Percentiles rank a stretch among this genome's conserved stretches.
These are phyloP conservation scores for Penaeus japonicus DNA, from an alignment of 1,140 invertebrate species.

Conservation along the genomic window DNA sequence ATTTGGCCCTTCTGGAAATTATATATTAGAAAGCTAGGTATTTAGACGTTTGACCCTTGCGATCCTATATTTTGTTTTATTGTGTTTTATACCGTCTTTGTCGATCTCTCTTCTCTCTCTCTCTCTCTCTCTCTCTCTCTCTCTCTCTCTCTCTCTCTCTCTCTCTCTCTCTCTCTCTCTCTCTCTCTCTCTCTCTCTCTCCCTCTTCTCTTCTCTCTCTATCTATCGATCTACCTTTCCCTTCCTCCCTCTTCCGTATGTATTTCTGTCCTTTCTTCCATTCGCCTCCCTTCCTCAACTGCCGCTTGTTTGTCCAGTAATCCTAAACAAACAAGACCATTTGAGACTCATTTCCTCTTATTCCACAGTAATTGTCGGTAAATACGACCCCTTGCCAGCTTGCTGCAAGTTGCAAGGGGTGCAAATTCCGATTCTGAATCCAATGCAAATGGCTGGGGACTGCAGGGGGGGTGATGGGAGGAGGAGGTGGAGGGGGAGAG, in stretches of 20 bases:
- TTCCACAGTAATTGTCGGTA: conserved; percentile 41
- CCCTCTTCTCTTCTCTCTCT: not conserved
- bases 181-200: not conserved
- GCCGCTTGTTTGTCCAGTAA: conserved; percentile 35
- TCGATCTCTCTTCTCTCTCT: not conserved
- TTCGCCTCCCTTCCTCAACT: not conserved
- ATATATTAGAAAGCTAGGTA: too few species aligned
- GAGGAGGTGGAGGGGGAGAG: not conserved
- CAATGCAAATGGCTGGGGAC: not conserved
- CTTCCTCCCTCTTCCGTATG: not conserved
- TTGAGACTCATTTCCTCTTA: conserved; percentile 15
- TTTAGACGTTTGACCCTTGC: too few species aligned
- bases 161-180: not conserved
- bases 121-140: not conserved
- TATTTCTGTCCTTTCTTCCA: not conserved
- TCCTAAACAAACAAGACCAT: conserved; percentile 47
- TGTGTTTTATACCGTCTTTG: not conserved
- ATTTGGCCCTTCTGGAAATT: too few species aligned
- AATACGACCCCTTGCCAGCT: conserved; percentile 3
- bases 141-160: not conserved
- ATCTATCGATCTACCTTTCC: not conserved
- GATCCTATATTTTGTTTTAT: too few species aligned
- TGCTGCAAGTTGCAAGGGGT: not conserved
- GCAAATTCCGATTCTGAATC: conserved; percentile 24
- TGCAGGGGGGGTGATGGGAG: not conserved